Base-by-base conservation (phyloP, 2,113 vertebrate genomes). In the Edolisoma coerulescens region DNA sequence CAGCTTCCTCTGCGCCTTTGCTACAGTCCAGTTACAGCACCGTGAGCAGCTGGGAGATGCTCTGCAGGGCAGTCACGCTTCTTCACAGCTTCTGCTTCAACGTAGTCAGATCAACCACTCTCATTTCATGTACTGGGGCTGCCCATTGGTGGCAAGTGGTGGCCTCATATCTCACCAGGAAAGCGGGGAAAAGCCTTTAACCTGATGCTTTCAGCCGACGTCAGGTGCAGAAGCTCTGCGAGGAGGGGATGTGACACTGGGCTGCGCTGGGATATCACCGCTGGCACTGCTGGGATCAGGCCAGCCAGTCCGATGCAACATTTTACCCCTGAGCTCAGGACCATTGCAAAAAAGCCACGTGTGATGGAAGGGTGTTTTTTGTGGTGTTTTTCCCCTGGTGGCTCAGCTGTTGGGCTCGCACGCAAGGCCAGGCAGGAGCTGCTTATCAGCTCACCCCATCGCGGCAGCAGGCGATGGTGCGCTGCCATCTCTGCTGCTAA, bases 251-350 rank as follows among this genome's bases (percentile, higher is more conserved):
- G 33, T 50, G 52, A 9, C 47, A 9, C 54, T 74, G 61, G 44
- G 42, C 47, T 33, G 42, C 0, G 0, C 26, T 45, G 68, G 47
- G 64, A 23, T 35, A 11, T 39, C 73, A 81, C 32, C 26, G 16
- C 56, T 50, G 50, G 33, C 47, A 21, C 20, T 41, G 53, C 56
- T 0, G 0, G 63, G 39, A 65, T 59, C 70, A 85, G 61, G 11
- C 0, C 0, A 2, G 16, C 54, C 63, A 67, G 24, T 30, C 16
- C 2, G 1, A 20, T 17, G 33, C 37, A 47, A 18, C 0, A 2
- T 13, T 30, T 37, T 54, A 76, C 19, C 13, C 49, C 32, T 0
- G 1, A 68, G 30, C 15, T 9, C 35, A 16, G 50, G 37, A 77
- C n/a, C 0, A 0, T 11, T 64, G n/a, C 22, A 70, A 19, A 77